A percentile compares a stretch with the other conserved stretches of the same genome.
Conservation (phyloP, 2,888 invertebrate genomes). For the Sericinus montela region DNA sequence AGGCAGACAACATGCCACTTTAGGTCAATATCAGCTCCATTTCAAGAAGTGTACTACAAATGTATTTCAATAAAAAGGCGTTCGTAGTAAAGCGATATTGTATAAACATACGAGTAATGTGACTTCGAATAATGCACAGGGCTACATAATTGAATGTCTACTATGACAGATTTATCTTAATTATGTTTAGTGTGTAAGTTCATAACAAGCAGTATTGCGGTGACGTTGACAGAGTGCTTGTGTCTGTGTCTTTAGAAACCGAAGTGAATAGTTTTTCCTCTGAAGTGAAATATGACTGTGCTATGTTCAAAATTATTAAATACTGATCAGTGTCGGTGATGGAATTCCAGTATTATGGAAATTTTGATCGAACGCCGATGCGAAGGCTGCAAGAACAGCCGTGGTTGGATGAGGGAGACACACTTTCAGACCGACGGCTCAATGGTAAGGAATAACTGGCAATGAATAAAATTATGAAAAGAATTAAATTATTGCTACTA, state of each 20-base stretch:
- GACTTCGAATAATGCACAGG: constrained; percentile 32
- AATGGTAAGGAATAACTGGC: constrained; percentile 51
- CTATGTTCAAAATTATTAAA: constrained; percentile 22
- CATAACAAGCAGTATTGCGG: constrained; percentile 59
- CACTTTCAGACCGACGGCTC: constrained; percentile 59
- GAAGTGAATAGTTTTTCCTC: constrained; percentile 20
- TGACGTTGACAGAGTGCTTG: constrained; percentile 48
- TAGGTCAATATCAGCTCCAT: background rate
- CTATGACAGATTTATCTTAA: constrained; percentile 56
- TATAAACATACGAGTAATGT: background rate
- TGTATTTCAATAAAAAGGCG: background rate
- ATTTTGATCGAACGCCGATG: constrained; percentile 51
- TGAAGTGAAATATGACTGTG: constrained; percentile 22
- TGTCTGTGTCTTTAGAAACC: constrained; percentile 35
- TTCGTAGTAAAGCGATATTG: background rate
- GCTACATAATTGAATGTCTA: constrained; percentile 46
- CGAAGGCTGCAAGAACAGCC: constrained; percentile 57
- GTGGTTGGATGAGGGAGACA: constrained; percentile 73
- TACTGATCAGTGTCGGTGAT: constrained; percentile 35
- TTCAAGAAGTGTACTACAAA: background rate
- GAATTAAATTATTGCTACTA: too few relatives aligned
- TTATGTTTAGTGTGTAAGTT: constrained; percentile 49
- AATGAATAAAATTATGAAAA: too few relatives aligned
- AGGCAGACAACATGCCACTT: constrained; percentile 7
- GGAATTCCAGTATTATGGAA: constrained; percentile 72